phyloP scores from a whole-genome alignment of 1,140 invertebrate species.

The Asbolus verrucosus region DNA sequence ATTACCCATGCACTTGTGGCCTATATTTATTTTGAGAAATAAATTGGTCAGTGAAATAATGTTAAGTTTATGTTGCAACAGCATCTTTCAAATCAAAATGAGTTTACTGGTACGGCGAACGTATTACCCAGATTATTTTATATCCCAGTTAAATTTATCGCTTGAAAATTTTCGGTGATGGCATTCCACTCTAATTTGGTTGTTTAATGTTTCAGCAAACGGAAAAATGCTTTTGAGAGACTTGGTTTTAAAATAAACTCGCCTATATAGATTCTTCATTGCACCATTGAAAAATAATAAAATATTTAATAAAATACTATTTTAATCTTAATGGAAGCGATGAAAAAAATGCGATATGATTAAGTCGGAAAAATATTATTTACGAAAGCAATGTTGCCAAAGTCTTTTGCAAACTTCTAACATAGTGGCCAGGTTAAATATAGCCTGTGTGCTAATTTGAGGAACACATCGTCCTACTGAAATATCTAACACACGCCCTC shows the following conservation, averaged over 20 bases:
- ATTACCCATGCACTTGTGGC: constrained; percentile 33
- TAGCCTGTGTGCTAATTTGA: constrained; percentile 59
- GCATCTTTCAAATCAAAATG: constrained; percentile 23
- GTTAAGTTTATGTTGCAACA: constrained; percentile 27
- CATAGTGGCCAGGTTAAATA: constrained; percentile 58
- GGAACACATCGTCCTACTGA: constrained; percentile 58
- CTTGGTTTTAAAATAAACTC: background rate
- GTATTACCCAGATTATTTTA: constrained; percentile 27
- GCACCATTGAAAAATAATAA: constrained; percentile 6
- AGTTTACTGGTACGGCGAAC: constrained; percentile 16
- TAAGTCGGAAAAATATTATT: constrained; percentile 58
- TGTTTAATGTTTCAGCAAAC: constrained; percentile 11
- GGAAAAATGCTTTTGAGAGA: constrained; percentile 14
- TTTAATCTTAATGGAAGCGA: constrained; percentile 35
- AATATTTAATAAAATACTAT: constrained; percentile 32
- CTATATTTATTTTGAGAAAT: constrained; percentile 41
- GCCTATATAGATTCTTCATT: background rate
- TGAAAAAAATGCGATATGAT: constrained; percentile 48
- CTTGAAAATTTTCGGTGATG: constrained; percentile 3
- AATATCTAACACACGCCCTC: constrained; percentile 59
- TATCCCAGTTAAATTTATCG: constrained; percentile 27
- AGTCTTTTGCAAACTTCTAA: constrained; percentile 56
- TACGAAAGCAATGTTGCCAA: constrained; percentile 51
- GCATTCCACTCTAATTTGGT: constrained; percentile 18
- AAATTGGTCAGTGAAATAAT: constrained; percentile 33